Conservation (phyloP, 2,113 vertebrate species). For the cat (Felis catus) region DNA sequence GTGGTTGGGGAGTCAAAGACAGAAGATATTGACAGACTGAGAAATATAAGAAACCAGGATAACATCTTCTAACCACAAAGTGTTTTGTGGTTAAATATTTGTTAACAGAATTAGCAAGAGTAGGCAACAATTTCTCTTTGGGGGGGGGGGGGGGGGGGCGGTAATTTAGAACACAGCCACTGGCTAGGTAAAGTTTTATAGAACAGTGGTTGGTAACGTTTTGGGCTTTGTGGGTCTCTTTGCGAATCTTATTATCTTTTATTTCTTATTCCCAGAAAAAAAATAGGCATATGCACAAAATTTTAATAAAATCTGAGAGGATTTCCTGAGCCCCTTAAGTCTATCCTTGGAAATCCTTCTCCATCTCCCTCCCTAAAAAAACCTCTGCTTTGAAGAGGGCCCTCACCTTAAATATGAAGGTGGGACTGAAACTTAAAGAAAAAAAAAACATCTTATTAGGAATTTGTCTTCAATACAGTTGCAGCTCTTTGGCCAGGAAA, state of each 20-base stretch:
- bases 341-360: background rate
- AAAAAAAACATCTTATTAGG: background rate
- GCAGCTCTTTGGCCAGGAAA: conserved; percentile 10
- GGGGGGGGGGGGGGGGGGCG: accelerated
- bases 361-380: background rate
- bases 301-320: background rate
- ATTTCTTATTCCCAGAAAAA: background rate
- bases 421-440: background rate
- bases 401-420: background rate
- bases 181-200: background rate
- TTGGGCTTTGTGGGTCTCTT: background rate
- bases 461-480: background rate
- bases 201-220: background rate
- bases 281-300: background rate
- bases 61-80: conserved; percentile 72
- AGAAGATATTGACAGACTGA: conserved; percentile 44
- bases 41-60: conserved; percentile 71
- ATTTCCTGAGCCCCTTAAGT: background rate
- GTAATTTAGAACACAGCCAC: background rate
- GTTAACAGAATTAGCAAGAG: conserved; percentile 63
- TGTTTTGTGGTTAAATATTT: conserved; percentile 74
- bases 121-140: conserved; percentile 34
- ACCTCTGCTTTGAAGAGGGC: background rate
- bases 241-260: background rate
- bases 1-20: conserved; percentile 54